Evolutionary conservation across 2,113 vertebrate genomes (phyloP), one percentile per base, ranked within the genome.

Genomic region (Mastomys coucha): DNA sequence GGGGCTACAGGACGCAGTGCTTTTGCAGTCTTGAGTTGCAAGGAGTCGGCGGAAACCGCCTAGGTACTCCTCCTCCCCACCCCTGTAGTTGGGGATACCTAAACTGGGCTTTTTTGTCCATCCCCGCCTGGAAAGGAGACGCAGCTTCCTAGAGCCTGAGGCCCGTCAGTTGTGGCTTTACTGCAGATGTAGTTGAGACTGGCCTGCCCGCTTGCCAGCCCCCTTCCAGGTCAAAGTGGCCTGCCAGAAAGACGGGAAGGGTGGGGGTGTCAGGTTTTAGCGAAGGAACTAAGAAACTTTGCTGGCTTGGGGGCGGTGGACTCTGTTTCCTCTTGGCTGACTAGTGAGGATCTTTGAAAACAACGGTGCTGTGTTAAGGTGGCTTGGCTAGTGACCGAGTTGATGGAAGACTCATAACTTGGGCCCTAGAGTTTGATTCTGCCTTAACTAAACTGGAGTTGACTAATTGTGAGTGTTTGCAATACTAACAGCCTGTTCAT

Each of bases 401-500:
- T 24, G 42, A 42, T 45, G 60, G 76, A 95, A 75, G 65, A 89
- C 82, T 60, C 69, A 81, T 91, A 78, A 58, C 56, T 8, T 33
- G 91, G 77, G 78, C 36, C 31, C 89, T 88, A 70, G 89, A 49
- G 67, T 95, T 90, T 91, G 86, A 39, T 51, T 77, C 96, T 81
- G 77, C 86, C 84, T 84, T 96, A 89, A 78, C 84, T 94, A 76
- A 85, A 90, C 87, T 70, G 45, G 13, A 92, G 89, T 93, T 97
- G 96, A 93, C 92, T 73, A 63, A 86, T 58, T 20, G 39, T 49
- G 53, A 96, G 94, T 96, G 95, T 88, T 80, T 88, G 36, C 80
- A 96, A 96, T 95, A 94, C 88, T 92, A 95, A 90, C 49, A 73
- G 91, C 88, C 69, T 95, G 36, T 86, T 95, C 87, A n/a, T 91